phyloP scores from a whole-genome alignment of 2,113 vertebrate species.

The Daubentonia madagascariensis region DNA sequence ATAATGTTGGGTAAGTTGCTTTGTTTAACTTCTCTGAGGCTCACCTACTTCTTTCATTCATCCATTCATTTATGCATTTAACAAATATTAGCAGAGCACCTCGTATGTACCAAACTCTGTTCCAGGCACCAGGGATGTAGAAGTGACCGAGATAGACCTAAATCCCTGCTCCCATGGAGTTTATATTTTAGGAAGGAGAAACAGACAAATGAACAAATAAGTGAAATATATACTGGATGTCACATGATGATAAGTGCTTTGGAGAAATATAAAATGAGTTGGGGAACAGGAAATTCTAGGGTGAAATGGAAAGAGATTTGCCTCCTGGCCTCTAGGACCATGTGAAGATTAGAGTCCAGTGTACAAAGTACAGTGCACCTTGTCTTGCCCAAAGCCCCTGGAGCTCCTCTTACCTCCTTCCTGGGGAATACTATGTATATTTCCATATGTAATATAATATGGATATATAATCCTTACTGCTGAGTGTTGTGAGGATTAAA shows the following conservation, averaged over 20 bases:
- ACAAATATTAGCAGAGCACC: neutral
- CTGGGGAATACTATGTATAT: neutral
- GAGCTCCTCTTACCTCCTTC: neutral
- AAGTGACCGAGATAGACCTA: neutral
- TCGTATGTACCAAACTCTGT: neutral
- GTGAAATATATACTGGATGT: neutral
- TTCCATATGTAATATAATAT: neutral
- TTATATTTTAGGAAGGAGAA: neutral
- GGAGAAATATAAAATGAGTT: neutral
- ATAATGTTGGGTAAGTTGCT: neutral
- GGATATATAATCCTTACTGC: neutral
- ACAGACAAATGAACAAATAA: neutral
- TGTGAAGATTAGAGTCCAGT: neutral
- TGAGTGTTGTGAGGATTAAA: neutral
- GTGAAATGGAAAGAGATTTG: neutral
- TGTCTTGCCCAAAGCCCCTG: neutral
- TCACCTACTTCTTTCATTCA: neutral
- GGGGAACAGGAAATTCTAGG: neutral
- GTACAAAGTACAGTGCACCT: neutral
- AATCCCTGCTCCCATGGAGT: neutral
- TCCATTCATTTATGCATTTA: neutral
- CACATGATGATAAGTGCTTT: neutral
- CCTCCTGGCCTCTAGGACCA: neutral
- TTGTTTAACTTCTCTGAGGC: neutral
- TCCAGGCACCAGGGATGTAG: neutral